Evolutionary conservation across 2,797 vertebrate genomes (phyloP).

Genomic region (Sus cebifrons): DNA sequence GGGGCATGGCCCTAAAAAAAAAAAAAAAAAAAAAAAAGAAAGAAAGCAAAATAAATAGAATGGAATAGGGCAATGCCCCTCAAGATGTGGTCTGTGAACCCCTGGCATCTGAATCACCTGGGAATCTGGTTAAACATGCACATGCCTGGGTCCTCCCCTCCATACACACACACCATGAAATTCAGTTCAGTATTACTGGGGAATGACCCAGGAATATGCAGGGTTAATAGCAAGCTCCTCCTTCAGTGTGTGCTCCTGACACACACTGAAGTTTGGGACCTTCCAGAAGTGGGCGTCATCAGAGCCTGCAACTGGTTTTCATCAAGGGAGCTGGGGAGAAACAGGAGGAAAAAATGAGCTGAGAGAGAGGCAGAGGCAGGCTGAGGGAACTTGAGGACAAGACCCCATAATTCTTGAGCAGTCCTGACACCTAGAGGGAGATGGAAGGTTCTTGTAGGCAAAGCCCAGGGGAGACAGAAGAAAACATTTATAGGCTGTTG

Average conservation of each 20-base stretch:
- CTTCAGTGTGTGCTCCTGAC: neutral
- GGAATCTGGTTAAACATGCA: neutral
- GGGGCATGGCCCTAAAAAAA: too few species aligned
- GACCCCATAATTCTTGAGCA: neutral
- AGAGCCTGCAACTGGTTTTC: neutral
- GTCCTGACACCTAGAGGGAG: neutral
- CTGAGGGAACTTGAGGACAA: neutral
- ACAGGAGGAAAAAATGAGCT: neutral
- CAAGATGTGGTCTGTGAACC: neutral
- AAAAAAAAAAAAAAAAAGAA: too few species aligned
- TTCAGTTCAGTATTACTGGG: neutral
- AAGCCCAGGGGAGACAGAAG: neutral
- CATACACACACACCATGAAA: neutral
- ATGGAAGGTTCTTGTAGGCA: neutral
- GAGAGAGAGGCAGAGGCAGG: neutral
- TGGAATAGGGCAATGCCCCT: neutral
- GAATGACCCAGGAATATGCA: neutral
- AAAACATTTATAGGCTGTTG: neutral
- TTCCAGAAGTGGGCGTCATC: fast-evolving
- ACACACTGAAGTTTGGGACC: neutral
- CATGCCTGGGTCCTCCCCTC: neutral
- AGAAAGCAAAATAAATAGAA: too few species aligned
- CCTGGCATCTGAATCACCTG: neutral
- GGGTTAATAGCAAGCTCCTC: neutral
- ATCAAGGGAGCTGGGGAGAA: neutral